phyloP scores from a whole-genome alignment of 2,888 invertebrate genomes.

The Drosophila koepferae region DNA sequence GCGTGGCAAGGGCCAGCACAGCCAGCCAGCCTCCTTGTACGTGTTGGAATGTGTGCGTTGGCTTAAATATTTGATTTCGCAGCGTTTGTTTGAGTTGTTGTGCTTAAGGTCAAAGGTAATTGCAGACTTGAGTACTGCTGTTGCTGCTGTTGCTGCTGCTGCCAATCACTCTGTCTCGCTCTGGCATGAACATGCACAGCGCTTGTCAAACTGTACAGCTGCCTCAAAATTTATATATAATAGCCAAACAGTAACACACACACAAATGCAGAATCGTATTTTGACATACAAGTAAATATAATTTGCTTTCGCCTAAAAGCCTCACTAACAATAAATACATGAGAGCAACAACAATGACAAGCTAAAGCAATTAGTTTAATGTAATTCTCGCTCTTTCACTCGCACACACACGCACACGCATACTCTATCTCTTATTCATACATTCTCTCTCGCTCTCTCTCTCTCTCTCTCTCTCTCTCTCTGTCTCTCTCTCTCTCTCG shows the following conservation, averaged over 20 bases:
- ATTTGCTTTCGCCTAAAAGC: slow-evolving; percentile 65
- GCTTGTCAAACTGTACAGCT: slow-evolving; percentile 35
- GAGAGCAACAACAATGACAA: slow-evolving; percentile 69
- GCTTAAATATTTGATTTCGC: slow-evolving; percentile 60
- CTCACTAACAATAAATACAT: slow-evolving; percentile 54
- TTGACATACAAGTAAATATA: slow-evolving; percentile 71
- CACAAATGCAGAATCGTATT: slow-evolving; percentile 19
- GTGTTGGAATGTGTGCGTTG: slow-evolving; percentile 16
- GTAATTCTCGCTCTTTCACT: slow-evolving; percentile 55
- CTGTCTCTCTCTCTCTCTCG: neutral
- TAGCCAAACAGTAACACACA: slow-evolving; percentile 24
- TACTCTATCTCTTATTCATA: slow-evolving; percentile 1
- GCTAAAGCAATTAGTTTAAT: slow-evolving; percentile 80
- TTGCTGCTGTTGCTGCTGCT: slow-evolving; percentile 2
- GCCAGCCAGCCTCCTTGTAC: neutral
- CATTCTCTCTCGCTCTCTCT: slow-evolving; percentile 6
- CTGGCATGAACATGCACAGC: neutral
- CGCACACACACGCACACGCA: slow-evolving; percentile 11
- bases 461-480: neutral
- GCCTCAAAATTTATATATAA: slow-evolving; percentile 39
- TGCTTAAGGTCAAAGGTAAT: slow-evolving; percentile 60
- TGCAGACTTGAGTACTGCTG: slow-evolving; percentile 31
- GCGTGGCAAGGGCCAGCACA: slow-evolving; percentile 35
- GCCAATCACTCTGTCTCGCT: neutral
- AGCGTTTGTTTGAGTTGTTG: slow-evolving; percentile 24